Evolutionary conservation across 1,140 invertebrate genomes (phyloP).

Genomic region (Lepidurus couesii): DNA sequence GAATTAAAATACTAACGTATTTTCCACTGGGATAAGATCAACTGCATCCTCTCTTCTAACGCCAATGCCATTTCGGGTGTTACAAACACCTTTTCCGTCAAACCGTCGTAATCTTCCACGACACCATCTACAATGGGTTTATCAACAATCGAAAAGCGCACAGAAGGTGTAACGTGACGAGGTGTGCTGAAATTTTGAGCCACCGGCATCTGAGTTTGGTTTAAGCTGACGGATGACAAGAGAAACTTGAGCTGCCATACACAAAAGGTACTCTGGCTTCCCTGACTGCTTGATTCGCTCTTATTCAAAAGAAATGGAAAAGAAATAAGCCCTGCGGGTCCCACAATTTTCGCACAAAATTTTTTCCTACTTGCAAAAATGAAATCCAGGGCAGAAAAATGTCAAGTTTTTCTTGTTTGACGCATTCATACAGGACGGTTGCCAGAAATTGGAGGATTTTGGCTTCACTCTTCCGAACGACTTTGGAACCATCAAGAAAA

Average conservation of each 20-base stretch:
- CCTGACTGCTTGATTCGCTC: slow-evolving; percentile 47
- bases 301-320: slow-evolving; percentile 22
- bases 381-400: slow-evolving; percentile 66
- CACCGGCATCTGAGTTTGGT: slow-evolving; percentile 36
- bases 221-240: slow-evolving; percentile 44
- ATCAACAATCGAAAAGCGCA: not conserved
- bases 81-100: slow-evolving; percentile 43
- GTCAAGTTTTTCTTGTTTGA: slow-evolving; percentile 75
- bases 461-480: slow-evolving; percentile 43
- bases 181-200: not conserved
- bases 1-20: slow-evolving; percentile 40
- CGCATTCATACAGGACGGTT: slow-evolving; percentile 75
- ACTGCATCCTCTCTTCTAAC: slow-evolving; percentile 52
- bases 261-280: slow-evolving; percentile 49
- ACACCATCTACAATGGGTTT: not conserved
- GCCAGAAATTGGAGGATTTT: slow-evolving; percentile 62
- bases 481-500: slow-evolving; percentile 50
- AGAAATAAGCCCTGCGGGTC: not conserved
- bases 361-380: slow-evolving; percentile 58
- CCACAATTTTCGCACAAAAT: not conserved
- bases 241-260: slow-evolving; percentile 63
- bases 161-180: not conserved
- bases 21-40: slow-evolving; percentile 54
- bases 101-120: not conserved
- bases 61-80: slow-evolving; percentile 49